These are phyloP conservation scores for Nixonia krombeini DNA, from an alignment of 1,140 invertebrate species.

Conservation along the genomic window DNA sequence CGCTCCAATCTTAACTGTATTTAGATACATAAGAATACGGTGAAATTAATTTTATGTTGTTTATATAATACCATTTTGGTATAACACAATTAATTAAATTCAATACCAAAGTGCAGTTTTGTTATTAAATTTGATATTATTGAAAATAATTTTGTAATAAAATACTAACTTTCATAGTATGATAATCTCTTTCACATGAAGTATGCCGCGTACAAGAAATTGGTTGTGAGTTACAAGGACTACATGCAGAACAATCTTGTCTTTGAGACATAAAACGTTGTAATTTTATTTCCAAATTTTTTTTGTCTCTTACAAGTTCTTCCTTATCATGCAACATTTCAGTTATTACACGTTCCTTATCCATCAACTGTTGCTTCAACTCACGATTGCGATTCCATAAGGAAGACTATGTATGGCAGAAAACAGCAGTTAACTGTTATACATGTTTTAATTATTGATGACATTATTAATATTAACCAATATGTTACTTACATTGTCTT, in stretches of 20 bases:
- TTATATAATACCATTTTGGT: background rate
- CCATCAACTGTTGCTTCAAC: slow-evolving; percentile 59
- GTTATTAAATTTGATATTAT: too few species aligned
- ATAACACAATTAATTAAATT: background rate
- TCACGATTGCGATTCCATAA: slow-evolving; percentile 53
- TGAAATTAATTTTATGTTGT: slow-evolving; percentile 2
- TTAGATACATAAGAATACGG: slow-evolving; percentile 2
- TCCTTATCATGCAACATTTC: slow-evolving; percentile 67
- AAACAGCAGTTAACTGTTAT: slow-evolving; percentile 60
- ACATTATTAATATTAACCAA: too few species aligned
- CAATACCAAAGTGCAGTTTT: too few species aligned
- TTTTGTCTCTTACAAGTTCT: slow-evolving; percentile 64
- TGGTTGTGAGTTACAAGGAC: slow-evolving; percentile 31
- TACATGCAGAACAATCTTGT: slow-evolving; percentile 46
- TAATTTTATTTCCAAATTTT: slow-evolving; percentile 63
- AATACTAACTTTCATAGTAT: slow-evolving; percentile 41
- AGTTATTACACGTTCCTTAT: slow-evolving; percentile 65
- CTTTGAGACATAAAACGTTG: slow-evolving; percentile 50
- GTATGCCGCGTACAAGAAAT: background rate
- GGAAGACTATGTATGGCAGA: slow-evolving; percentile 60
- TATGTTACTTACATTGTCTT: slow-evolving; percentile 65
- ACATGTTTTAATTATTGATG: slow-evolving; percentile 45
- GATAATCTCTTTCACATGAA: slow-evolving; percentile 20
- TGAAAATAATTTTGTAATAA: background rate
- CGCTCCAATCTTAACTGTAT: slow-evolving; percentile 63